Conservation (phyloP, 2,797 vertebrate species). For the Euphonia xanthogaster region DNA sequence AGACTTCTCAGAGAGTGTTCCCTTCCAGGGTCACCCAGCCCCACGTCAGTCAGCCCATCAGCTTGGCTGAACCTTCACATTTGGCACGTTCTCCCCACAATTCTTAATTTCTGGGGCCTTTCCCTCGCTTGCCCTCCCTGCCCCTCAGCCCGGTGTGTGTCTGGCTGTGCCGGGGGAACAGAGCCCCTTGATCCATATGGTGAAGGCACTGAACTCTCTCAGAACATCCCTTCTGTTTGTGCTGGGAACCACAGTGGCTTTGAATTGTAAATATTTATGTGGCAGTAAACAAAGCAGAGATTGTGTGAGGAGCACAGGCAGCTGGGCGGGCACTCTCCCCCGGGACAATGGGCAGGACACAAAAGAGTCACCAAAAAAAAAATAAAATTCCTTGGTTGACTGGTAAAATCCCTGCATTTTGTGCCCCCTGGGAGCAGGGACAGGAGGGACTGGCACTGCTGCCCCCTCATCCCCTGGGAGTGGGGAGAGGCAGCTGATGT, state of each 20-base stretch:
- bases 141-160: not conserved
- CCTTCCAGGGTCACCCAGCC: not conserved
- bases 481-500: conserved; percentile 11
- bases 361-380: conserved; percentile 28
- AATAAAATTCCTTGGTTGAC: not conserved
- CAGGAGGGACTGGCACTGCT: conserved; percentile 1
- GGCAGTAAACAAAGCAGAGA: conserved; percentile 75
- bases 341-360: conserved; percentile 52
- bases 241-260: conserved; percentile 62
- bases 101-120: not conserved
- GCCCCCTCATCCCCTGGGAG: not conserved
- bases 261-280: conserved; percentile 79
- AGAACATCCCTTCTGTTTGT: conserved; percentile 63
- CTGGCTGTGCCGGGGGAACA: not conserved
- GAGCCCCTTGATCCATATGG: conserved; percentile 9
- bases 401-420: conserved; percentile 12
- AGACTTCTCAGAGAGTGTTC: not conserved
- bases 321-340: not conserved
- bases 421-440: conserved; percentile 9
- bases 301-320: conserved; percentile 68
- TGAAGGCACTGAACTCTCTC: conserved; percentile 61
- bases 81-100: not conserved
- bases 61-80: not conserved
- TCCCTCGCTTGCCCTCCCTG: not conserved
- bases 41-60: not conserved